Conservation (phyloP, 1,140 invertebrate genomes). For the Psix sp. region DNA sequence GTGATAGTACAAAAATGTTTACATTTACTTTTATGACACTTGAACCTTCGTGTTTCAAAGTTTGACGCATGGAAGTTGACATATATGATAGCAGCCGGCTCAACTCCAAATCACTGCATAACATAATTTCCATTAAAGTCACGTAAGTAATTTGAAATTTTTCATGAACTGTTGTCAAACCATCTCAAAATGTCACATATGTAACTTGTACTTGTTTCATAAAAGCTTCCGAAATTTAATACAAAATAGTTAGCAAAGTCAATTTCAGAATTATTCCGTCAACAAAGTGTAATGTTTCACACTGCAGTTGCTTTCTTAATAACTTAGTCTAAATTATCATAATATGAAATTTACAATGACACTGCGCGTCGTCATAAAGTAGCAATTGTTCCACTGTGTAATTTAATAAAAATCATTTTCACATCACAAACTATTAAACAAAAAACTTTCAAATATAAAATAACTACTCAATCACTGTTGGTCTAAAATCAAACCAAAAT, state of each 20-base stretch:
- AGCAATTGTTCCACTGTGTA: no score
- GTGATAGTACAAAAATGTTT: no score
- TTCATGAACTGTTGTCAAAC: constrained; percentile 20
- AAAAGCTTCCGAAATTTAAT: constrained; percentile 3
- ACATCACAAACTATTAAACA: no score
- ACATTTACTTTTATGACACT: neutral
- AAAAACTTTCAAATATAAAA: no score
- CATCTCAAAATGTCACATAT: constrained; percentile 13
- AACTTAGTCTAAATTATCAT: no score
- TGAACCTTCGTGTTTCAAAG: neutral
- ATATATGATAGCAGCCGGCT: constrained; percentile 5
- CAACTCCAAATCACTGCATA: constrained; percentile 12
- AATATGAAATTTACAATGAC: no score
- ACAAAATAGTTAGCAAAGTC: constrained; percentile 17
- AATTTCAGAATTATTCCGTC: constrained; percentile 15
- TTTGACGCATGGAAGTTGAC: constrained; percentile 6
- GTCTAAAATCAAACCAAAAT: no score
- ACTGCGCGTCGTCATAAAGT: no score
- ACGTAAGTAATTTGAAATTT: constrained; percentile 20
- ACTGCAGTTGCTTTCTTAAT: no score
- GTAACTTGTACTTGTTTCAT: constrained; percentile 12
- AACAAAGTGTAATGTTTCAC: no score
- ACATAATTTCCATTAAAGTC: constrained; percentile 20
- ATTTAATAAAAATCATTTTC: no score
- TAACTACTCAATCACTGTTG: no score